Base-by-base conservation (phyloP, 2,797 vertebrate genomes). In the Loriculus beryllinus region DNA sequence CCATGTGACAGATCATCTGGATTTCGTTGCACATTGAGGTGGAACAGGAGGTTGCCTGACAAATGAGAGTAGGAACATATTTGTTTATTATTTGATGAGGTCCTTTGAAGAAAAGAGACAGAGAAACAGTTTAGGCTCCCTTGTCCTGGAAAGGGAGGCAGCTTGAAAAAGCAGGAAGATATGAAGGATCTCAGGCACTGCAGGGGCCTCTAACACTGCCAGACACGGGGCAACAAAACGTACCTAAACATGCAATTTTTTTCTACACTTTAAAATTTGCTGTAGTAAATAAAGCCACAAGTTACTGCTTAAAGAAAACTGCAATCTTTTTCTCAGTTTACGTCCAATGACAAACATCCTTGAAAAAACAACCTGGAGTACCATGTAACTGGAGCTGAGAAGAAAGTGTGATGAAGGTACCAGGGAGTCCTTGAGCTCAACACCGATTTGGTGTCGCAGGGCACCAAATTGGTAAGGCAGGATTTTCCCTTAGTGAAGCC, bases 11-110 rank as follows among this genome's bases (percentile, higher is more conserved):
- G 82, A 86, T 90, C 48, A 68, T 95, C 93, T 93, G 91, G 94
- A 92, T 93, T 96, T 93, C 1, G 7, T 92, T 95, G 91, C 56
- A 79, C 0, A 0, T 37, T 84, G 88, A 92, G 77, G 54, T 92
- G 88, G 89, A 95, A 81, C 90, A 94, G 74, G 68, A 90, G 85
- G 42, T 83, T 92, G 49, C 51, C 33, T 95, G 82, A 90, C 54
- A 90, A 90, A 93, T 86, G 77, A 79, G 35, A 63, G 67, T 40
- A 75, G 59, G 51, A 94, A 82, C 20, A 12, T 75, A 71, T 25
- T 90, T 77, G 64, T 90, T 94, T 95, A 86, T 81, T 86, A 91
- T 93, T 82, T 87, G 33, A 60, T 0, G 2, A 67, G 70, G 43
- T 79, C 51, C 63, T 88, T 92, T 43, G 69, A 75, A 86, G 85